These are phyloP conservation scores for Apamea sordens DNA, from an alignment of 2,888 invertebrate genomes.

Conservation along the genomic window DNA sequence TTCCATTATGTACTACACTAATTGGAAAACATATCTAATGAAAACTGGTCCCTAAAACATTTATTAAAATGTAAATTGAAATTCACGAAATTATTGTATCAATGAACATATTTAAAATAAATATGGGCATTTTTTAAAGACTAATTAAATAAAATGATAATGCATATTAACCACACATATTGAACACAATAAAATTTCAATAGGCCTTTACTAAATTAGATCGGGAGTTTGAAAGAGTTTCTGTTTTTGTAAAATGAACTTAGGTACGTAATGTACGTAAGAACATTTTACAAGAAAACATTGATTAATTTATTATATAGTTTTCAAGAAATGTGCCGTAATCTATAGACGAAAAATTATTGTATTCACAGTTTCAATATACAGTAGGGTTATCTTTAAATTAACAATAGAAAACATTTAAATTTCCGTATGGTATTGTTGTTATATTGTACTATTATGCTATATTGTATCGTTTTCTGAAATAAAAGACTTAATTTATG, in stretches of 20 bases:
- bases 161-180: slow-evolving; percentile 10
- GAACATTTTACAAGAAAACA: slow-evolving; percentile 20
- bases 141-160: slow-evolving; percentile 33
- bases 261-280: slow-evolving; percentile 13
- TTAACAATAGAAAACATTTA: slow-evolving; percentile 73
- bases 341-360: slow-evolving; percentile 27
- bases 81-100: slow-evolving; percentile 20
- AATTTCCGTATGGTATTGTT: slow-evolving; percentile 86
- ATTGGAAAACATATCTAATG: slow-evolving; percentile 14
- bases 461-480: slow-evolving; percentile 89
- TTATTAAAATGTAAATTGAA: background rate
- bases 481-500: slow-evolving; percentile 89
- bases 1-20: slow-evolving; percentile 19
- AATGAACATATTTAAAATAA: slow-evolving; percentile 28
- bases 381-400: slow-evolving; percentile 74
- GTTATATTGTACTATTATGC: slow-evolving; percentile 87
- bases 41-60: slow-evolving; percentile 6
- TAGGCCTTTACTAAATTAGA: slow-evolving; percentile 30
- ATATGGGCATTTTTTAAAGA: slow-evolving; percentile 42
- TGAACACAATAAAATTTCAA: slow-evolving; percentile 36
- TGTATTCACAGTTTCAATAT: slow-evolving; percentile 60
- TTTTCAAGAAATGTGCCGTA: slow-evolving; percentile 30
- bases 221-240: slow-evolving; percentile 1
- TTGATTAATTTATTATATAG: background rate
- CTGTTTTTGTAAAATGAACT: slow-evolving; percentile 18